Conservation (phyloP, 2,888 invertebrate genomes). For the Trissolcus japonicus region DNA sequence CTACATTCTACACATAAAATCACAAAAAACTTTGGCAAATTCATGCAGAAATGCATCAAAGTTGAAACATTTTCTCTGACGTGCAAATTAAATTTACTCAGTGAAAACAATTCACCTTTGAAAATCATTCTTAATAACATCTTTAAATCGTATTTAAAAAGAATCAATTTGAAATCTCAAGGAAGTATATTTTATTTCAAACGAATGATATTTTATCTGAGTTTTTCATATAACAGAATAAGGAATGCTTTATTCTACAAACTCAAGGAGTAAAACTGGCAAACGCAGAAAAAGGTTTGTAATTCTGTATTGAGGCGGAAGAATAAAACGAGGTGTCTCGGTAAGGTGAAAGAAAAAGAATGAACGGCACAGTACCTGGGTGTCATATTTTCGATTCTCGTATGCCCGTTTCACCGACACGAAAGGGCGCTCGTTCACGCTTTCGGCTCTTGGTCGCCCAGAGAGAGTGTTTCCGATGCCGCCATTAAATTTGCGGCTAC, state of each 20-base stretch:
- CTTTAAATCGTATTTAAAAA: too few relatives aligned
- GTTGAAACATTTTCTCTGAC: too few relatives aligned
- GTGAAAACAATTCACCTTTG: too few relatives aligned
- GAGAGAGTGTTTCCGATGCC: constrained; percentile 72
- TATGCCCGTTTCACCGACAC: constrained; percentile 80
- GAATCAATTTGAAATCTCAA: too few relatives aligned
- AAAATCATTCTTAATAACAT: too few relatives aligned
- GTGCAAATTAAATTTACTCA: too few relatives aligned
- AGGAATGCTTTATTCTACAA: too few relatives aligned
- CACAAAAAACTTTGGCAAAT: too few relatives aligned
- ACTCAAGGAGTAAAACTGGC: constrained; percentile 4
- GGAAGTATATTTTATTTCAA: too few relatives aligned
- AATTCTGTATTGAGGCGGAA: constrained; percentile 22
- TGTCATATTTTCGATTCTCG: constrained; percentile 76
- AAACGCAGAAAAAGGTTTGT: constrained; percentile 19
- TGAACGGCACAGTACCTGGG: constrained; percentile 75
- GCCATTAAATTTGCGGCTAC: constrained; percentile 75
- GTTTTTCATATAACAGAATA: neutral
- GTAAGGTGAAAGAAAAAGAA: constrained; percentile 3
- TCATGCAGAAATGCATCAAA: too few relatives aligned
- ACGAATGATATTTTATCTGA: neutral
- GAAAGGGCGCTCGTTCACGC: constrained; percentile 81
- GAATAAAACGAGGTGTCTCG: constrained; percentile 20
- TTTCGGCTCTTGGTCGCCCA: constrained; percentile 71
- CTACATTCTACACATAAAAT: too few relatives aligned